Evolutionary conservation across 2,888 invertebrate genomes (phyloP), one percentile per base, ranked within the genome.

Genomic region (Epinotia demarniana): DNA sequence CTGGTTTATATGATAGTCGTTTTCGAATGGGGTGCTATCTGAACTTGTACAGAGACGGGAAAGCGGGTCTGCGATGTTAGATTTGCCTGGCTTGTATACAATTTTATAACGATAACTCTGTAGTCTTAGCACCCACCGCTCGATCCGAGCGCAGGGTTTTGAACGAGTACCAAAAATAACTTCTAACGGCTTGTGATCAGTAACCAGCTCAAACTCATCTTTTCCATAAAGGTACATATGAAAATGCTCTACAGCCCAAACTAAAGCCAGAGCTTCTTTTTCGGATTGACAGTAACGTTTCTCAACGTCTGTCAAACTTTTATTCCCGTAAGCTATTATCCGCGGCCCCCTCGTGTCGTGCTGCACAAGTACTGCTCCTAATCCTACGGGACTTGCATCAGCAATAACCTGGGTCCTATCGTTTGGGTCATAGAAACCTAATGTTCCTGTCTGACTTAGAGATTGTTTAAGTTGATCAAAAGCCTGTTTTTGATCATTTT

Each of bases 171-270:
- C 74, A 72, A 86, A 85, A 43, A 85, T 77, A 1, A 77, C 77
- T 64, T 85, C 83, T 11, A 92, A 77, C 0, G 91, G 87, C 23
- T 77, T 77, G 27, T 75, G 75, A 33, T 77, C 77, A 0, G 75
- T 77, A 4, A 77, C 70, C 2, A 85, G 78, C 1, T 84, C 85
- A 78, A 93, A 94, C 19, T 82, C 79, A 12, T 85, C 79, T 0
- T 5, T 3, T 5, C 92, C 92, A 76, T 79, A 85, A 3, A 92
- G 62, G 75, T 86, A 92, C 19, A 83, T 80, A 70, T 88, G 82
- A 78, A 93, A 93, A 72, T n/a, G n/a, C n/a, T n/a, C n/a, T n/a
- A n/a, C n/a, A n/a, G n/a, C n/a, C n/a, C n/a, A n/a, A n/a, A n/a
- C 83, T 81, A 71, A 86, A 74, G 77, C 77, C 1, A 77, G 55